phyloP scores from a whole-genome alignment of 2,113 vertebrate genomes.

The Camelus bactrianus region DNA sequence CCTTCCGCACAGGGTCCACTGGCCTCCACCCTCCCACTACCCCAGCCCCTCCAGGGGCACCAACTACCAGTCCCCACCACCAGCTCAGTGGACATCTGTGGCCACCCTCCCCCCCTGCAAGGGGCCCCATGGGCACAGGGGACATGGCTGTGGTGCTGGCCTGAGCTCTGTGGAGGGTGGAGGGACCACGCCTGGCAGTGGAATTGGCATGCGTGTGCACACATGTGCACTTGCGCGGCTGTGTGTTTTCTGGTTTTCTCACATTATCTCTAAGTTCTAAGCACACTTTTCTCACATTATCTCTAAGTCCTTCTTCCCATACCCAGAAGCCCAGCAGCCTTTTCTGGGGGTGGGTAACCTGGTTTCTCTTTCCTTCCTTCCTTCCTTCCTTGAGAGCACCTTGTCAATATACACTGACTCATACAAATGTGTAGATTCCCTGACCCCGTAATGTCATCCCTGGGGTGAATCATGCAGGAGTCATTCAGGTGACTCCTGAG shows the following conservation, averaged over 20 bases:
- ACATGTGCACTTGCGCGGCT: not conserved
- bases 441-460: not conserved
- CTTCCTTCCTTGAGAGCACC: not conserved
- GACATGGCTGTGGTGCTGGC: too few relatives aligned
- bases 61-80: too few relatives aligned
- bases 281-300: too few relatives aligned
- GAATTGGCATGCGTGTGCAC: not conserved
- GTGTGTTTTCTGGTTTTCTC: not conserved
- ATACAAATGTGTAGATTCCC: not conserved
- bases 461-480: not conserved
- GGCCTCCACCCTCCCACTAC: not conserved
- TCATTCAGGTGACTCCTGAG: not conserved
- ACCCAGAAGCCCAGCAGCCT: not conserved
- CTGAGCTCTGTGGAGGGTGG: not conserved
- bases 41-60: not conserved
- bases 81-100: too few relatives aligned
- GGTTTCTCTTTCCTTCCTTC: not conserved
- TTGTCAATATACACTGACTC: not conserved
- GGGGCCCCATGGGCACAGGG: not conserved
- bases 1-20: accelerated
- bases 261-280: too few relatives aligned
- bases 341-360: too few relatives aligned
- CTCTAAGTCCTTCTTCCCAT: not conserved
- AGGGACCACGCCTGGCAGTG: not conserved
- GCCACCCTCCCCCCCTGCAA: too few relatives aligned